These are phyloP conservation scores for Monochamus alternatus DNA, from an alignment of 2,888 invertebrate genomes.

Conservation along the genomic window DNA sequence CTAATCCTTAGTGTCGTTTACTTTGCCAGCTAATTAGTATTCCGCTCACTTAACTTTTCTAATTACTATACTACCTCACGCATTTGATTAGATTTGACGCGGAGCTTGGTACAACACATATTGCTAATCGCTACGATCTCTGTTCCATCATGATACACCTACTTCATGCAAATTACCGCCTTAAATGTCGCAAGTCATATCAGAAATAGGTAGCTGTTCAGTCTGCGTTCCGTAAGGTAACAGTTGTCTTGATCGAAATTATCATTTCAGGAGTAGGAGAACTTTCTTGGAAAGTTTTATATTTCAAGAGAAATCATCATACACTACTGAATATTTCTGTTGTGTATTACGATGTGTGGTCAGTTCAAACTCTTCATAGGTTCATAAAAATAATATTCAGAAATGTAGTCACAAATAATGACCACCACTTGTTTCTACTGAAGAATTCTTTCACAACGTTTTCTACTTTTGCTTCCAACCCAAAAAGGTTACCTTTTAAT, in stretches of 20 bases:
- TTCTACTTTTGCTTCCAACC: no score
- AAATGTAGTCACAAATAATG: no score
- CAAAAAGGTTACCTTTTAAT: no score
- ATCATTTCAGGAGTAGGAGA: no score
- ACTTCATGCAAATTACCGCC: slow-evolving; percentile 47
- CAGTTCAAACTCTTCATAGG: no score
- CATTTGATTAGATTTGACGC: slow-evolving; percentile 52
- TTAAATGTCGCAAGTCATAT: slow-evolving; percentile 53
- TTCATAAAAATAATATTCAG: no score
- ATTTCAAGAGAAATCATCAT: no score
- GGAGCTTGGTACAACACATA: slow-evolving; percentile 60
- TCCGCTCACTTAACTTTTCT: slow-evolving; percentile 49
- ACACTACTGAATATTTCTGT: no score
- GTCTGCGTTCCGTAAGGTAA: slow-evolving; percentile 6
- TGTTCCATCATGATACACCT: slow-evolving; percentile 14
- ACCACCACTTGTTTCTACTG: no score
- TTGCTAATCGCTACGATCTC: slow-evolving; percentile 18
- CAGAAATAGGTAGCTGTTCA: not conserved
- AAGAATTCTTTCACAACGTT: no score
- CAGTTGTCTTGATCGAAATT: not conserved
- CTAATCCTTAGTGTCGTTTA: not conserved
- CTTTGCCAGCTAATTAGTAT: slow-evolving; percentile 35
- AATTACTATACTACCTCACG: slow-evolving; percentile 58
- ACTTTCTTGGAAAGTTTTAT: no score
- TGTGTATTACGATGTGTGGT: no score